Conservation (phyloP, 2,797 vertebrate genomes). For the Pitangus sulphuratus region DNA sequence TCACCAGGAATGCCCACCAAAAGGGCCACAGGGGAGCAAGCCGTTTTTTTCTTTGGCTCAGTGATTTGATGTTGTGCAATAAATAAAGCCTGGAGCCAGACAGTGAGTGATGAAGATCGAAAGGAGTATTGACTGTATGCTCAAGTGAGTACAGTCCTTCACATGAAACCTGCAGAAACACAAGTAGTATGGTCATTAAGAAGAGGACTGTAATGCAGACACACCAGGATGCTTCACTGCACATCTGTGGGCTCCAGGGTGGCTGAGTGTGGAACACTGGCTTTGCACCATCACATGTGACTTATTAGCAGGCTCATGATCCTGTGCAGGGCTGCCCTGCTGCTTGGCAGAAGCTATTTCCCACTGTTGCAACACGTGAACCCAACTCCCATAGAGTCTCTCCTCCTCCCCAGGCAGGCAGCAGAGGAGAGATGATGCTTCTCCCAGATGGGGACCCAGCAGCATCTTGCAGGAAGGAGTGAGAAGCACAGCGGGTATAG, state of each 20-base stretch:
- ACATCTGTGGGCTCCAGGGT: background rate
- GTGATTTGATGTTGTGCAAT: constrained; percentile 13
- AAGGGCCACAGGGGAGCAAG: background rate
- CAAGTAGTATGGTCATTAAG: background rate
- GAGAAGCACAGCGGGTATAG: background rate
- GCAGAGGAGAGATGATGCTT: background rate
- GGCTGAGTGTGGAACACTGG: accelerated
- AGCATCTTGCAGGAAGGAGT: background rate
- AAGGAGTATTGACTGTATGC: constrained; percentile 35
- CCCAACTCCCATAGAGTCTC: background rate
- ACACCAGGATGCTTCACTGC: background rate
- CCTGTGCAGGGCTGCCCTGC: background rate
- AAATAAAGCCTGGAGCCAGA: constrained; percentile 50
- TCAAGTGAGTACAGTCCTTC: background rate
- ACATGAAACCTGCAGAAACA: background rate
- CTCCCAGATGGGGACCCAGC: background rate
- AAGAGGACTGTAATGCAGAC: background rate
- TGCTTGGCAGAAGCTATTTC: background rate
- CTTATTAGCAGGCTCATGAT: background rate
- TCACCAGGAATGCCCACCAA: background rate
- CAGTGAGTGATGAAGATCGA: constrained; percentile 51
- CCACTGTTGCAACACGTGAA: accelerated
- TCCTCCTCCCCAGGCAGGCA: accelerated
- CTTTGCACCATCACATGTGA: accelerated
- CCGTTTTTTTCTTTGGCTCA: background rate